Percentiles rank a stretch among this genome's conserved stretches.
Evolutionary conservation across 2,888 invertebrate genomes (phyloP).

Genomic region (Apodemia zela): DNA sequence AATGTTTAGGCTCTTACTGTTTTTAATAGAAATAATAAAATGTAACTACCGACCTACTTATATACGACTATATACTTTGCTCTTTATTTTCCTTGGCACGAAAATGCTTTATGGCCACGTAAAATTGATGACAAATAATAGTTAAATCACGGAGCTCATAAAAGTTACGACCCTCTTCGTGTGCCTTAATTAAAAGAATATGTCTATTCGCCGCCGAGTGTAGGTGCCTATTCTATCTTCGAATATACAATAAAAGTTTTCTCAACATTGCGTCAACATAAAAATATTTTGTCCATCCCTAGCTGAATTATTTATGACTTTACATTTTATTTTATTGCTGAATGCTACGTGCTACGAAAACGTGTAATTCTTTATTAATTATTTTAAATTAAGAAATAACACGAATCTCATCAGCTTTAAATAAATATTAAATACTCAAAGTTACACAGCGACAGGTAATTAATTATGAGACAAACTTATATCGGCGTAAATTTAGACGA

Average conservation of each 20-base stretch:
- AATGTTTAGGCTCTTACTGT: background rate
- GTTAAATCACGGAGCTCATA: slow-evolving; percentile 76
- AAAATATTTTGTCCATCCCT: no score
- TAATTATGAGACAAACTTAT: no score
- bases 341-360: no score
- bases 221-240: slow-evolving; percentile 29
- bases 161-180: slow-evolving; percentile 74
- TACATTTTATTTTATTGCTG: no score
- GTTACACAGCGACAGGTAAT: no score
- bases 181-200: slow-evolving; percentile 77
- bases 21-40: slow-evolving; percentile 2
- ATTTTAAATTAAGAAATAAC: no score
- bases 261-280: background rate
- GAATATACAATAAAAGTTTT: slow-evolving; percentile 26
- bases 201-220: slow-evolving; percentile 53
- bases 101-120: slow-evolving; percentile 70
- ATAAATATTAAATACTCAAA: no score
- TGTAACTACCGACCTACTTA: slow-evolving; percentile 8
- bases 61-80: slow-evolving; percentile 1
- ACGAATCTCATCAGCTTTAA: no score
- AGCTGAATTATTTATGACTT: no score
- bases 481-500: no score
- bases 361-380: no score
- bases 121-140: slow-evolving; percentile 80
- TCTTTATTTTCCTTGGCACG: slow-evolving; percentile 32